A percentile compares a stretch with the other conserved stretches of the same genome.
Evolutionary conservation across 2,888 invertebrate species (phyloP).

Genomic region (Brenthis daphne): DNA sequence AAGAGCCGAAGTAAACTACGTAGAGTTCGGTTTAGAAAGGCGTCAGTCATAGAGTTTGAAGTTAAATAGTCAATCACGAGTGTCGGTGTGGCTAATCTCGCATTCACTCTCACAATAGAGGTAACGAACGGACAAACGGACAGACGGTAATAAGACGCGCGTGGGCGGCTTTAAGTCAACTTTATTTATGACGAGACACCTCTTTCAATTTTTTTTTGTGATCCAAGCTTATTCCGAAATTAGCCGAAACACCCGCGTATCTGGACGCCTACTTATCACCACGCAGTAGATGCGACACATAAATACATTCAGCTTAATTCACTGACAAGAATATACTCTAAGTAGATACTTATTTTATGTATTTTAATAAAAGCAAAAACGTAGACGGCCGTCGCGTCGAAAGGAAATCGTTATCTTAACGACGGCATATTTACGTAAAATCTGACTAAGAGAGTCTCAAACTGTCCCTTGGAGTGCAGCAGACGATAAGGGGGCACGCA

Average conservation of each 20-base stretch:
- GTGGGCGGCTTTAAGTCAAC: slow-evolving; percentile 80
- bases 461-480: slow-evolving; percentile 67
- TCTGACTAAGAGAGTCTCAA: slow-evolving; percentile 72
- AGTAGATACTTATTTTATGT: slow-evolving; percentile 64
- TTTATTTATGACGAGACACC: slow-evolving; percentile 76
- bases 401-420: slow-evolving; percentile 79
- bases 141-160: slow-evolving; percentile 79
- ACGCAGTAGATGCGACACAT: slow-evolving; percentile 26
- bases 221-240: slow-evolving; percentile 31
- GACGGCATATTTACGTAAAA: slow-evolving; percentile 77
- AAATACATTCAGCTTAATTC: slow-evolving; percentile 54
- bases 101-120: slow-evolving; percentile 76
- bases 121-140: slow-evolving; percentile 80
- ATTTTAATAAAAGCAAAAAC: slow-evolving; percentile 69
- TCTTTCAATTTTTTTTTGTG: slow-evolving; percentile 48
- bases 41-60: slow-evolving; percentile 68
- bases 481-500: slow-evolving; percentile 66
- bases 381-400: slow-evolving; percentile 61
- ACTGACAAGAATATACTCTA: slow-evolving; percentile 62
- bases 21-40: slow-evolving; percentile 53
- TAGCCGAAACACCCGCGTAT: slow-evolving; percentile 29
- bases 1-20: slow-evolving; percentile 25
- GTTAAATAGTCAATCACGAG: slow-evolving; percentile 81
- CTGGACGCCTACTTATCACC: slow-evolving; percentile 37
- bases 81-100: slow-evolving; percentile 77